These are phyloP conservation scores for Cloeon dipterum DNA, from an alignment of 2,888 invertebrate genomes.

Conservation along the genomic window DNA sequence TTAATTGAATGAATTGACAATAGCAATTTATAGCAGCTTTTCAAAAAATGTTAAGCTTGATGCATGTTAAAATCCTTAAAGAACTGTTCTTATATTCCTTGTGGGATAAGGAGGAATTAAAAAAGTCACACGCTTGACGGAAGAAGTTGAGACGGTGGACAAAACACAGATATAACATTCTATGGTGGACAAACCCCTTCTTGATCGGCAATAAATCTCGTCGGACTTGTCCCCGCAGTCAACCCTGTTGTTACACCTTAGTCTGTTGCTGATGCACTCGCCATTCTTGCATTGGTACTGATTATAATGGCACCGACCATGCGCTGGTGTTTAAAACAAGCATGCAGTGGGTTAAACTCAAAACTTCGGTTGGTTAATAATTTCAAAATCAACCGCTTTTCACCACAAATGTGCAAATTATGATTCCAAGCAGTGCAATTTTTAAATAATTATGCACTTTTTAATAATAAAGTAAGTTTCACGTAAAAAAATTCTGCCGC, in stretches of 20 bases:
- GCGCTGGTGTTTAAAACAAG: not conserved
- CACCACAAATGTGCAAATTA: constrained; percentile 13
- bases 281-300: constrained; percentile 28
- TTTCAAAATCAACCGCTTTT: constrained; percentile 3
- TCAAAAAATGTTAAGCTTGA: no score
- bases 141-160: no score
- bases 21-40: no score
- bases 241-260: constrained; percentile 31
- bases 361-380: no score
- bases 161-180: constrained; percentile 5
- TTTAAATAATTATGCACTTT: no score
- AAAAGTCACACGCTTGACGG: no score
- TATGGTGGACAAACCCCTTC: constrained; percentile 20
- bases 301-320: constrained; percentile 7
- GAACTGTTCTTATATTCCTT: not conserved
- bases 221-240: constrained; percentile 41
- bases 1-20: no score
- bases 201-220: constrained; percentile 30
- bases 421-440: no score
- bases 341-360: not conserved
- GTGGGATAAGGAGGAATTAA: not conserved
- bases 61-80: not conserved
- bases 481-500: no score
- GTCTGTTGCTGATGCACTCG: constrained; percentile 30
- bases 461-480: no score